These are phyloP conservation scores for Prorops nasuta DNA, from an alignment of 1,140 invertebrate genomes.

Conservation along the genomic window DNA sequence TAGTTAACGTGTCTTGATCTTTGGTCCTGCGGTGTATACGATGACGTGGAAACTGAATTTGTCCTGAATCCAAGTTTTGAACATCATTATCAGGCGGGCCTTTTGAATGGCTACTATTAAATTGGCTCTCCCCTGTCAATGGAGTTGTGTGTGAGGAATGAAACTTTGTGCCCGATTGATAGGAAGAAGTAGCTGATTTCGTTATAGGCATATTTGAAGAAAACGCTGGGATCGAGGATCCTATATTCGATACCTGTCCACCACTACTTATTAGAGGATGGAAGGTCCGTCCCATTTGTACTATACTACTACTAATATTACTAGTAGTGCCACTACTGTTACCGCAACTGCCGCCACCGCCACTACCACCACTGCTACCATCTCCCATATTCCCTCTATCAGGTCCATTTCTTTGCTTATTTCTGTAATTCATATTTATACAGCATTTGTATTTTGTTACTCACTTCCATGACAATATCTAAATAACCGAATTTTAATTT, in stretches of 20 bases:
- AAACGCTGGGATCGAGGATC: constrained; percentile 33
- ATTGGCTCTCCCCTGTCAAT: constrained; percentile 25
- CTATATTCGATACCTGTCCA: constrained; percentile 32
- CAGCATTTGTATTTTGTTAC: not conserved
- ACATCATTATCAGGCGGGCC: constrained; percentile 39
- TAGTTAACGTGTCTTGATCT: constrained; percentile 47
- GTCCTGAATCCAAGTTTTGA: constrained; percentile 37
- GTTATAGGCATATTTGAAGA: constrained; percentile 41
- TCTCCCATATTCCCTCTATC: constrained; percentile 35
- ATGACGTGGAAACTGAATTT: constrained; percentile 49
- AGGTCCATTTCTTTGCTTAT: constrained; percentile 48
- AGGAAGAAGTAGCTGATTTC: constrained; percentile 48
- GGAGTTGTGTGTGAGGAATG: constrained; percentile 44
- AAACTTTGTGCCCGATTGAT: constrained; percentile 52
- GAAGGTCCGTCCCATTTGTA: constrained; percentile 40
- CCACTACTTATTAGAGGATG: constrained; percentile 44
- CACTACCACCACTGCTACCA: constrained; percentile 19
- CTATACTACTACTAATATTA: constrained; percentile 32
- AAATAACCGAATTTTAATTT: not conserved
- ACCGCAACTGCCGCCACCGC: constrained; percentile 3
- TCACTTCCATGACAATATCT: too few species aligned
- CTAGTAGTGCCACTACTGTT: constrained; percentile 18
- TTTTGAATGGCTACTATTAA: constrained; percentile 38
- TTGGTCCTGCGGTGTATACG: constrained; percentile 54
- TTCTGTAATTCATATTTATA: constrained; percentile 26